A percentile compares a stretch with the other conserved stretches of the same genome.
phyloP scores from a whole-genome alignment of 2,888 invertebrate genomes.

The Linnaemya tessellans region DNA sequence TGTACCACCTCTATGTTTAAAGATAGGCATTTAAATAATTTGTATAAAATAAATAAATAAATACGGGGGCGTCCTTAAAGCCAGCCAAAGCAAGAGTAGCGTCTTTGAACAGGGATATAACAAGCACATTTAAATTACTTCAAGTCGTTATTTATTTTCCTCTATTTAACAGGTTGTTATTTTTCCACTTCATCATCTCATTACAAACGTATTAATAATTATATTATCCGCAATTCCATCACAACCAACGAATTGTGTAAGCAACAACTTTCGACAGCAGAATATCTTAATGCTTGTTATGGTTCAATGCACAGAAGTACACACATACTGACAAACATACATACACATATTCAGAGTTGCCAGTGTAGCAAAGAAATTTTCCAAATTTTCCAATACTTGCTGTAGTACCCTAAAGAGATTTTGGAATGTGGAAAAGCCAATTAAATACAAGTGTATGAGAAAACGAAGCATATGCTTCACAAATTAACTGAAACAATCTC shows the following conservation, averaged over 20 bases:
- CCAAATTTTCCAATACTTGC: no score
- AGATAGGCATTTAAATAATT: not conserved
- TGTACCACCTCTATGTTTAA: not conserved
- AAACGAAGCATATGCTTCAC: no score
- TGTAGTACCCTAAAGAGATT: no score
- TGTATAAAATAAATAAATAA: not conserved
- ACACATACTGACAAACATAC: not conserved
- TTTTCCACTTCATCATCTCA: conserved; percentile 2
- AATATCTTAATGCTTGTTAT: not conserved
- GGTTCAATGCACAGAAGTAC: not conserved
- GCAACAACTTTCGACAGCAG: not conserved
- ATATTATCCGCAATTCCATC: not conserved
- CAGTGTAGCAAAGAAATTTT: not conserved
- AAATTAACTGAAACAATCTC: no score
- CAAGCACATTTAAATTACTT: conserved; percentile 15
- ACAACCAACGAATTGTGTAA: not conserved
- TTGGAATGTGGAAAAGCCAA: no score
- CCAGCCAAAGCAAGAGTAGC: not conserved
- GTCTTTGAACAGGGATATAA: conserved; percentile 8
- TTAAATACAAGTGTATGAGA: no score
- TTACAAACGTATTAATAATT: conserved; percentile 25
- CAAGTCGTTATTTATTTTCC: conserved; percentile 14
- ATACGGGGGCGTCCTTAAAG: not conserved
- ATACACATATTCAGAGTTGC: not conserved
- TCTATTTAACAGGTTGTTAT: conserved; percentile 41